Conservation (phyloP, 2,797 vertebrate genomes). For the Coluber constrictor region DNA sequence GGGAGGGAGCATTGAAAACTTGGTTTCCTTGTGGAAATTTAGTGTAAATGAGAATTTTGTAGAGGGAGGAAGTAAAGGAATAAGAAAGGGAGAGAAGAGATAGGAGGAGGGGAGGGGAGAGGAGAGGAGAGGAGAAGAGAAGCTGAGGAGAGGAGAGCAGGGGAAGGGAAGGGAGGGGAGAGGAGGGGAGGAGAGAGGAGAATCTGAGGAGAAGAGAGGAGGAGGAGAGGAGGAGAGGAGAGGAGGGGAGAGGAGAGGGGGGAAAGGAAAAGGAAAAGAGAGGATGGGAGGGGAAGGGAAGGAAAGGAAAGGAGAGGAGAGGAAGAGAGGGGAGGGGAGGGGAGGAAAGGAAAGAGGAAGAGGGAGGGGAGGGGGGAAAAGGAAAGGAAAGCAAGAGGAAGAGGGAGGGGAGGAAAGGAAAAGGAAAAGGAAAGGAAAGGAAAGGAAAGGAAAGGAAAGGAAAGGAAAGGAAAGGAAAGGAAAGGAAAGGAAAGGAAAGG, state of each 20-base stretch:
- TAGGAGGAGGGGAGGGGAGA: not conserved
- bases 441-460: too few species aligned
- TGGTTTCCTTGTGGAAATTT: not conserved
- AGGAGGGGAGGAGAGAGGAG: fast-evolving
- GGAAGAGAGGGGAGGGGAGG: not conserved
- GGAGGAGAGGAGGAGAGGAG: too few species aligned
- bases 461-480: not conserved
- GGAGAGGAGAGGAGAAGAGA: fast-evolving
- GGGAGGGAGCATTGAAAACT: not conserved
- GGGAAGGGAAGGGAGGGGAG: fast-evolving
- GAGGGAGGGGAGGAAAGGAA: fast-evolving
- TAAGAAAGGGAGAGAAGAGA: not conserved
- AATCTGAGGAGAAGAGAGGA: too few species aligned
- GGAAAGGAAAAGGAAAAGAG: not conserved
- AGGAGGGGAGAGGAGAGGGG: too few species aligned
- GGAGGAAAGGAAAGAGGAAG: too few species aligned
- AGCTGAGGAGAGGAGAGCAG: fast-evolving
- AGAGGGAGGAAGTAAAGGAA: not conserved
- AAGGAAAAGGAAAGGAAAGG: fast-evolving
- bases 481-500: not conserved
- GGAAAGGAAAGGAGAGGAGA: not conserved
- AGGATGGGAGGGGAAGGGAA: fast-evolving
- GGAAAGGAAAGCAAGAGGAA: too few species aligned
- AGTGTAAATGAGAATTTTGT: not conserved
- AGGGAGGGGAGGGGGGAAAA: not conserved